phyloP scores from a whole-genome alignment of 2,888 invertebrate genomes.

The Augochlorella aurata region DNA sequence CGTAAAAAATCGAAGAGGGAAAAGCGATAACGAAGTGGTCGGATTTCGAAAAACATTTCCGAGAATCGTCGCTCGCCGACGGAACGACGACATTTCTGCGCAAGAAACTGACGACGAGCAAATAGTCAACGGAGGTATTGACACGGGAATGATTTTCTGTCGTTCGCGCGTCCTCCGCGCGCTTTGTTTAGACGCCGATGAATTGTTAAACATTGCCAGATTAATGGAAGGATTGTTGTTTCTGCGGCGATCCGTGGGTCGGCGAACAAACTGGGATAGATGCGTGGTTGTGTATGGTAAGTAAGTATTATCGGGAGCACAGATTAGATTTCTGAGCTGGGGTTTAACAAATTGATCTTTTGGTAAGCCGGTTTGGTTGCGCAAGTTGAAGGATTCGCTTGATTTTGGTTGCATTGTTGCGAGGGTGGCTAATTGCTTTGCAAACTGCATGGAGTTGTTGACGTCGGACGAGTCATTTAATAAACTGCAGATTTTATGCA shows the following conservation, averaged over 20 bases:
- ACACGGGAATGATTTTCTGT: conserved; percentile 44
- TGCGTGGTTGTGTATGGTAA: background rate
- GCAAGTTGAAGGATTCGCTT: background rate
- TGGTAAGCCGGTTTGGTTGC: background rate
- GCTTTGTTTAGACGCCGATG: background rate
- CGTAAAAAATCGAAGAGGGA: background rate
- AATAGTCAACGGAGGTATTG: conserved; percentile 40
- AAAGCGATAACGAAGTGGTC: conserved; percentile 57
- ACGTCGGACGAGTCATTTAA: background rate
- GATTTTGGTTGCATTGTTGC: background rate
- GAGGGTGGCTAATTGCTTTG: background rate
- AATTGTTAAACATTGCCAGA: background rate
- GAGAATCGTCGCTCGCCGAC: conserved; percentile 10
- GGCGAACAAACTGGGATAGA: background rate
- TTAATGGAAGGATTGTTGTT: background rate
- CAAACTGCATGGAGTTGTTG: background rate
- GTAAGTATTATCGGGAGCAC: background rate
- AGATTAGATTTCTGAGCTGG: background rate
- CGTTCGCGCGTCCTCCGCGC: background rate
- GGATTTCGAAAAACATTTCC: conserved; percentile 26
- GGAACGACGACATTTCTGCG: background rate
- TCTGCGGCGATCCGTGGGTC: background rate
- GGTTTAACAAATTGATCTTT: conserved; percentile 4
- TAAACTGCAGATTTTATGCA: background rate
- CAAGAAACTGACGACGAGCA: conserved; percentile 22